Base-by-base conservation (phyloP, 2,113 vertebrate species). In the Paraplagusia blochii region DNA sequence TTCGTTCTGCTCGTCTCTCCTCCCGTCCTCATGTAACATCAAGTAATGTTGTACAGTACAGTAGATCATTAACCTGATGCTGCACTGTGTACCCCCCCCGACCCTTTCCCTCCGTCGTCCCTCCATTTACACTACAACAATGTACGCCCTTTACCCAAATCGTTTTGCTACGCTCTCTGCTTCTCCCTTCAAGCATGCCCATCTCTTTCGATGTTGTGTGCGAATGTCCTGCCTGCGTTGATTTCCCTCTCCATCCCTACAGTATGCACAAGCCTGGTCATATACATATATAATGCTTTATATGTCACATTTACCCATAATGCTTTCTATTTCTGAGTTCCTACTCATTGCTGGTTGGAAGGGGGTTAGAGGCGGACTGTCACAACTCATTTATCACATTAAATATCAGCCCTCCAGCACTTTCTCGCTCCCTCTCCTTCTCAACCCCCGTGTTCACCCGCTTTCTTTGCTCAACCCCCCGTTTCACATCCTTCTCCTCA, bases 341-440 rank as follows among this genome's bases (percentile, higher is more conserved):
- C 80, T 86, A 76, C 85, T 86, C 80, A 74, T 82, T 66, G 51
- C 83, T 85, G 85, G 86, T 87, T 82, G 75, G 84, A 85, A 80
- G 85, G 85, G 84, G 81, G 85, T 87, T 86, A 72, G 84, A 86
- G 87, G 81, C 76, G 58, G 53, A 80, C 88, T 90, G 90, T 91
- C 90, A 91, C 86, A 88, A 89, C 83, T 88, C 84, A 89, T 91
- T 89, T 89, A 90, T 91, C 88, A 91, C 88, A 90, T 91, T 90
- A 90, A 91, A 91, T 88, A 91, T 89, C 88, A 87, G 74, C 81
- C 87, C 88, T 85, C 79, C 62, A 82, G 87, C 87, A 66, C 63
- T 79, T 77, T 84, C 77, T 78, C 71, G 73, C 74, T 53, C 66
- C 55, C 58, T 69, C 62, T 61, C 64, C 70, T 60, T 65, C 65